phyloP scores from a whole-genome alignment of 2,113 vertebrate species.

The Ceyx cyanopectus region DNA sequence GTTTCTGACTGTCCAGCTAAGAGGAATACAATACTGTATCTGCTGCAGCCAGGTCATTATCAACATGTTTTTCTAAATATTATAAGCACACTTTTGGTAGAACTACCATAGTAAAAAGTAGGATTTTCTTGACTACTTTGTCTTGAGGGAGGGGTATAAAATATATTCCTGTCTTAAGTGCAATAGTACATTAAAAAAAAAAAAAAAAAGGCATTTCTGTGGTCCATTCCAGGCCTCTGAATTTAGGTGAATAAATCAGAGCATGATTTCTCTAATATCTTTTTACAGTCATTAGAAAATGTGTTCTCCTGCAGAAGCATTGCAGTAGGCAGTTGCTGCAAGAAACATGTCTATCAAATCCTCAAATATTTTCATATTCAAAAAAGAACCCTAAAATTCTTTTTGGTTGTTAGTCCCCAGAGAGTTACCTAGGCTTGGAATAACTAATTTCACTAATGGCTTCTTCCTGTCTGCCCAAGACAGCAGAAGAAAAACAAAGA shows the following conservation, averaged over 20 bases:
- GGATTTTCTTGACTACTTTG: background rate
- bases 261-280: background rate
- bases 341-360: background rate
- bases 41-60: background rate
- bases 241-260: background rate
- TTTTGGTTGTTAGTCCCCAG: background rate
- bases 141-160: background rate
- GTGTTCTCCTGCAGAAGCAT: background rate
- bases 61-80: background rate
- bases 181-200: background rate
- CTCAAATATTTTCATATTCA: background rate
- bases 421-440: background rate
- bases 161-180: background rate
- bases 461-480: background rate
- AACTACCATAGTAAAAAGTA: background rate
- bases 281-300: accelerated
- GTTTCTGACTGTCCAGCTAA: background rate
- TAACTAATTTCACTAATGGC: background rate
- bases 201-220: background rate
- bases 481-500: background rate
- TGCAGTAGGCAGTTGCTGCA: background rate
- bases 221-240: background rate
- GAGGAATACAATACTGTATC: background rate
- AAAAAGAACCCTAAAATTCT: background rate
- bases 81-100: background rate